Conservation (phyloP, 2,888 invertebrate species). For the Oxyteleia sp. region DNA sequence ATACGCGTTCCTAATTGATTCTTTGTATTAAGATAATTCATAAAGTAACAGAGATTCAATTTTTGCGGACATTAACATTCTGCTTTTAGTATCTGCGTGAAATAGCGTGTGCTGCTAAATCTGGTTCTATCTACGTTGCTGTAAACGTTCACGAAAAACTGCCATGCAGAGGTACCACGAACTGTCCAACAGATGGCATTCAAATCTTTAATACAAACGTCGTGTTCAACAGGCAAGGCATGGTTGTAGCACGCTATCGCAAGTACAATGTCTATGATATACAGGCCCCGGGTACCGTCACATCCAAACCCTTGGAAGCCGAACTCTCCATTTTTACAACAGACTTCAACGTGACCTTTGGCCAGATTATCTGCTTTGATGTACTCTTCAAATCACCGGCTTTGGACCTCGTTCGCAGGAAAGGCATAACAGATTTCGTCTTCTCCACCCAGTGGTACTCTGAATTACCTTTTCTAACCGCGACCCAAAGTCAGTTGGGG, state of each 20-base stretch:
- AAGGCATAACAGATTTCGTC: conserved; percentile 89
- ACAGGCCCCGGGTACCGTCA: no score
- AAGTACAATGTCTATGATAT: conserved; percentile 87
- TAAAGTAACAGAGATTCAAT: no score
- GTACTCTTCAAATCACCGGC: conserved; percentile 91
- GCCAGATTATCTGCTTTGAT: conserved; percentile 95
- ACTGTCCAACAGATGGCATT: conserved; percentile 88
- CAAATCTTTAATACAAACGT: conserved; percentile 93
- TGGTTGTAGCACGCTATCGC: conserved; percentile 90
- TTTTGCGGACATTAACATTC: no score
- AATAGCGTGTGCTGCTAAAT: conserved; percentile 90
- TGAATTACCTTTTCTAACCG: conserved; percentile 93
- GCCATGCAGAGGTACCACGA: conserved; percentile 88
- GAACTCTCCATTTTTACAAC: conserved; percentile 91
- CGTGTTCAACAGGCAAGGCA: conserved; percentile 92
- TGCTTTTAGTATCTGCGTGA: conserved; percentile 88
- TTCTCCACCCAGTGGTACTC: conserved; percentile 94
- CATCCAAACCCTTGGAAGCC: conserved; percentile 82
- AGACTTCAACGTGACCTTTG: conserved; percentile 94
- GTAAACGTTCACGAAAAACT: conserved; percentile 90
- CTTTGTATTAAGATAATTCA: no score
- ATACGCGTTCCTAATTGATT: no score
- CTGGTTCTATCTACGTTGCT: conserved; percentile 90
- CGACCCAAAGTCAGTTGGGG: conserved; percentile 91
- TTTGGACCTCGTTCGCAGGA: conserved; percentile 87